Base-by-base conservation (phyloP, 2,113 vertebrate genomes). In the Lethenteron reissneri region DNA sequence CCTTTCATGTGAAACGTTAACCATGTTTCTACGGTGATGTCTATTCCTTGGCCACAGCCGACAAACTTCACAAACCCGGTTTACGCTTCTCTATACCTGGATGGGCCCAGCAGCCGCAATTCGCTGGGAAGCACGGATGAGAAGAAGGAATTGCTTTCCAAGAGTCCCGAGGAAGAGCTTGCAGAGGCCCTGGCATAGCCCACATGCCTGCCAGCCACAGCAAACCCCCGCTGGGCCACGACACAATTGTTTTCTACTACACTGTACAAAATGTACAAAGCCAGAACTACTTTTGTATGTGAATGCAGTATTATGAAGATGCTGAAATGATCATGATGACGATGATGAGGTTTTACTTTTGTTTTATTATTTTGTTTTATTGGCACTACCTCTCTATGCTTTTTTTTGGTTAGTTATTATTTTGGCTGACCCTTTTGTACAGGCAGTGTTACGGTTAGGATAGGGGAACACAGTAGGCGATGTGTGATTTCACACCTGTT, bases 221-320 rank as follows among this genome's bases (percentile, higher is more conserved):
- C 60, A 74, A 17, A 69, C 77, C 74, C 58, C 74, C 69, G 68
- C 71, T 60, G 17, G 64, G 58, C 62, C 72, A 71, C 17, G 68
- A 11, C 41, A 21, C 41, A 4, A 11, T 69, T n/a, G 75, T 74
- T 76, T 70, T 76, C 77, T 75, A 77, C 81, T 75, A 83, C 80
- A 83, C 83, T 94, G 89, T 94, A 91, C 83, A 92, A 92, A 91
- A 82, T 92, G 88, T 91, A 91, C 84, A 92, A 89, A 90, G 87
- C 86, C 92, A 91, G 90, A 88, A 92, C 84, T 90, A 91, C 86
- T 94, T 94, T 94, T 95, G 85, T 92, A 95, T 90, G 87, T 94
- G 87, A 91, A 82, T 82, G 86, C 90, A 95, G 89, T 95, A 88
- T 92, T 94, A 89, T 88, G 64, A 68, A 41, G 41, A 41, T 41